Base-by-base conservation (phyloP, 2,888 invertebrate genomes). In the Acutogordius australiensis region DNA sequence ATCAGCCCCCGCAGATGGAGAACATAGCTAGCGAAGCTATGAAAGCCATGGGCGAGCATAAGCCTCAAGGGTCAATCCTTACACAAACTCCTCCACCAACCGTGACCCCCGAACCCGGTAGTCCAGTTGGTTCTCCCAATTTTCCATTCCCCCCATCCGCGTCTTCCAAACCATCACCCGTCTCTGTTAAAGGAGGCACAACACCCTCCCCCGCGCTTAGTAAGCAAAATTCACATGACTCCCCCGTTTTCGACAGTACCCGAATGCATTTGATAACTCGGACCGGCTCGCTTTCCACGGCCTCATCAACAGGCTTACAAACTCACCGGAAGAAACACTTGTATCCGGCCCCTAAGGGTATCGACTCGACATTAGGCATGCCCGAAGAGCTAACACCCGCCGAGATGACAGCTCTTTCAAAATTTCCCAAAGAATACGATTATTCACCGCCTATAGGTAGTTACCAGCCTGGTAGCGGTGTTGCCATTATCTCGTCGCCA, bases 1-100 rank as follows among this genome's bases (percentile, higher is more conserved):
- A 66, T 18, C 60, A 65, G 4, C 64, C 62, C 4, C 51, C 51
- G 8, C n/a, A 8, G 8, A 37, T 37, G 37, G 37, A 37, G 8
- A 13, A 8, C 18, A 13, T 37, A 37, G 18, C 37, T 37, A 8
- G 18, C 18, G 37, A 37, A 8, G 37, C 37, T 37, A 37, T 37
- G 18, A 37, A 37, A 18, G 37, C 37, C 37, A 8, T 37, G 18
- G 37, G 18, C 8, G 18, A 8, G 37, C 18, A 8, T 18, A 37
- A 37, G 18, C 8, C 37, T 37, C 8, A 13, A 8, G 37, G 18
- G 18, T 37, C 37, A 13, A 37, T 37, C 37, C 37, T 37, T 13
- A 13, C 37, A 13, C 37, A 8, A 37, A 37, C 37, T 37, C 37
- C 37, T 37, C 37, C 37, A 13, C 18, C 37, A 37, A 37, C 37